Evolutionary conservation across 2,888 invertebrate genomes (phyloP).

Genomic region (Abrostola tripartita): DNA sequence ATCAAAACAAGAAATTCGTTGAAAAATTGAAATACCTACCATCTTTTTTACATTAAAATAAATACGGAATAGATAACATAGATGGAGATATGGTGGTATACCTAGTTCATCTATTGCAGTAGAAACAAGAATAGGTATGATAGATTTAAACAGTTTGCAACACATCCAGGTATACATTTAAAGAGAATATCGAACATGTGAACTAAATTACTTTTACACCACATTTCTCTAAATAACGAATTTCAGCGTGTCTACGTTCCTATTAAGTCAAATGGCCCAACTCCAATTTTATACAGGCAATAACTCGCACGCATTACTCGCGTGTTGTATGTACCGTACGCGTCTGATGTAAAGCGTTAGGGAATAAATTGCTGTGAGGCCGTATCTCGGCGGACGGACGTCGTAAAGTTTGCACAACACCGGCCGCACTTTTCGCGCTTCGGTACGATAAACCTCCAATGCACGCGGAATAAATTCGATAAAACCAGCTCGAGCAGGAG

Average conservation of each 20-base stretch:
- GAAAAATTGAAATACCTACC: too few species aligned
- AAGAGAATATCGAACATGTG: slow-evolving; percentile 5
- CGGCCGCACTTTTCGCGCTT: slow-evolving; percentile 72
- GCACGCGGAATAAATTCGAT: slow-evolving; percentile 52
- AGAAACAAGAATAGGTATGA: too few species aligned
- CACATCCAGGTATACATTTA: too few species aligned
- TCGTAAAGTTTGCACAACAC: slow-evolving; percentile 71
- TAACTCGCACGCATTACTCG: slow-evolving; percentile 70
- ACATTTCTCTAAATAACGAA: slow-evolving; percentile 62
- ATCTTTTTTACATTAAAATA: too few species aligned
- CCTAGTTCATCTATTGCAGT: too few species aligned
- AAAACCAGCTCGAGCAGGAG: slow-evolving; percentile 27
- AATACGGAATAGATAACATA: too few species aligned
- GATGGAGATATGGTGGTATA: background rate
- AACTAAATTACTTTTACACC: slow-evolving; percentile 49
- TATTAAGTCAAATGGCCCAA: slow-evolving; percentile 76
- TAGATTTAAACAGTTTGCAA: too few species aligned
- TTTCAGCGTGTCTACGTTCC: slow-evolving; percentile 62
- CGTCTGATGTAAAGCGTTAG: slow-evolving; percentile 56
- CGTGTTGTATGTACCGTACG: slow-evolving; percentile 42
- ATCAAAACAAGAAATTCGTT: too few species aligned
- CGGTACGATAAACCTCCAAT: slow-evolving; percentile 58
- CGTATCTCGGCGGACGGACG: slow-evolving; percentile 71
- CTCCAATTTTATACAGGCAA: slow-evolving; percentile 76
- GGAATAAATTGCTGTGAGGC: slow-evolving; percentile 64